These are phyloP conservation scores for Polyommatus iphigenia DNA, from an alignment of 2,888 invertebrate genomes.

Conservation along the genomic window DNA sequence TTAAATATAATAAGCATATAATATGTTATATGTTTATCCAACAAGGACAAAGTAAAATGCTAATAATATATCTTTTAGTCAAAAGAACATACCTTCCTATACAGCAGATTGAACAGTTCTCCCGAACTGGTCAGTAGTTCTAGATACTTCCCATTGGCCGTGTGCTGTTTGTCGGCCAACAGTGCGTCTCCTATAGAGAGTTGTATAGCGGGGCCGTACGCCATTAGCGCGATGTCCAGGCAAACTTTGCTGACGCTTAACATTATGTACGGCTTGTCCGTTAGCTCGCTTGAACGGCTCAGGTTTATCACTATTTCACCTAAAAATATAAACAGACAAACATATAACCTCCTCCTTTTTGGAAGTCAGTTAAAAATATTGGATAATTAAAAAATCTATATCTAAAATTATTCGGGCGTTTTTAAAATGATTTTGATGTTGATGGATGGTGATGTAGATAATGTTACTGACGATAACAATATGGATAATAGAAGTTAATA, in stretches of 20 bases:
- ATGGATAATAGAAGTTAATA: too few species aligned
- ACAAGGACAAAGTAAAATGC: not conserved
- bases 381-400: too few species aligned
- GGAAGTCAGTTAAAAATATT: too few species aligned
- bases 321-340: too few species aligned
- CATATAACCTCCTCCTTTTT: too few species aligned
- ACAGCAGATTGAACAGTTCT: slow-evolving; percentile 86
- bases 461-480: too few species aligned
- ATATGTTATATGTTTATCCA: too few species aligned
- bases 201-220: slow-evolving; percentile 88
- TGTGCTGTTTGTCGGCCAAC: slow-evolving; percentile 88
- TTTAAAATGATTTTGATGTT: too few species aligned
- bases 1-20: too few species aligned
- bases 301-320: slow-evolving; percentile 83
- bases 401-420: too few species aligned
- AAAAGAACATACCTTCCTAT: slow-evolving; percentile 82
- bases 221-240: slow-evolving; percentile 88
- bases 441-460: too few species aligned
- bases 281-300: slow-evolving; percentile 82
- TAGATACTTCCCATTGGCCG: slow-evolving; percentile 86
- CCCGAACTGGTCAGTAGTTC: slow-evolving; percentile 85
- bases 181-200: slow-evolving; percentile 63
- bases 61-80: not conserved
- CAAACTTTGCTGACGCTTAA: slow-evolving; percentile 84
- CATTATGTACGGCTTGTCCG: slow-evolving; percentile 87